phyloP scores from a whole-genome alignment of 1,140 invertebrate genomes.

The Pantala flavescens region DNA sequence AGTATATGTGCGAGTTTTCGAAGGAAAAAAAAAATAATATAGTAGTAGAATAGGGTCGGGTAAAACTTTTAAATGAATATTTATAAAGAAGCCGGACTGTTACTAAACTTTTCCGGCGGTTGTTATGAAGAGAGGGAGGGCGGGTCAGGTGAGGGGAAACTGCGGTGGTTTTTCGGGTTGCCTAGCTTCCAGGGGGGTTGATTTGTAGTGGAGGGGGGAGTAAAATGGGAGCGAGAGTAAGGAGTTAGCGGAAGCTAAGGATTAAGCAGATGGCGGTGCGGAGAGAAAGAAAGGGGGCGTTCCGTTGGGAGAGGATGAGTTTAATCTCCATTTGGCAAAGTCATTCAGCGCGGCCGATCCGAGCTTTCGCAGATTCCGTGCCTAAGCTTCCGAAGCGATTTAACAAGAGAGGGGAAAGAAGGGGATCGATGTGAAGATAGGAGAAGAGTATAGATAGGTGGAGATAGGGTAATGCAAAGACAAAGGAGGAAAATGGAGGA shows the following conservation, averaged over 20 bases:
- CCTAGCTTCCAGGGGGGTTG: too few relatives aligned
- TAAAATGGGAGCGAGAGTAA: background rate
- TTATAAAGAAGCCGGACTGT: too few relatives aligned
- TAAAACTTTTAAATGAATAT: too few relatives aligned
- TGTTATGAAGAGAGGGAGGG: too few relatives aligned
- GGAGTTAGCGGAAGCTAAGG: too few relatives aligned
- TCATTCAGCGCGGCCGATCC: background rate
- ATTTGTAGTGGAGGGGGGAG: background rate
- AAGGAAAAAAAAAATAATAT: too few relatives aligned
- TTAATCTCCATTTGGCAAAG: slow-evolving; percentile 2
- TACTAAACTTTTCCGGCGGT: too few relatives aligned
- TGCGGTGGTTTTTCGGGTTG: too few relatives aligned
- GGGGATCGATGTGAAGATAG: background rate
- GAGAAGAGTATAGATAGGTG: background rate
- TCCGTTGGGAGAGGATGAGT: background rate
- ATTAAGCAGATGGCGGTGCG: too few relatives aligned
- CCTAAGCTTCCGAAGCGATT: slow-evolving; percentile 4
- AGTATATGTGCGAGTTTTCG: too few relatives aligned
- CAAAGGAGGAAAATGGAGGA: background rate
- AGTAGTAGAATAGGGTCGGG: too few relatives aligned
- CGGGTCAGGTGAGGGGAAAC: too few relatives aligned
- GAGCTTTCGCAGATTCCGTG: background rate
- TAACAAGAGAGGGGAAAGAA: background rate
- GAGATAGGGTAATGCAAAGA: background rate
- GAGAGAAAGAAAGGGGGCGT: background rate